Percentiles rank a stretch among this genome's conserved stretches.
Conservation (phyloP, 2,797 vertebrate genomes). For the Meriones psammophilus region DNA sequence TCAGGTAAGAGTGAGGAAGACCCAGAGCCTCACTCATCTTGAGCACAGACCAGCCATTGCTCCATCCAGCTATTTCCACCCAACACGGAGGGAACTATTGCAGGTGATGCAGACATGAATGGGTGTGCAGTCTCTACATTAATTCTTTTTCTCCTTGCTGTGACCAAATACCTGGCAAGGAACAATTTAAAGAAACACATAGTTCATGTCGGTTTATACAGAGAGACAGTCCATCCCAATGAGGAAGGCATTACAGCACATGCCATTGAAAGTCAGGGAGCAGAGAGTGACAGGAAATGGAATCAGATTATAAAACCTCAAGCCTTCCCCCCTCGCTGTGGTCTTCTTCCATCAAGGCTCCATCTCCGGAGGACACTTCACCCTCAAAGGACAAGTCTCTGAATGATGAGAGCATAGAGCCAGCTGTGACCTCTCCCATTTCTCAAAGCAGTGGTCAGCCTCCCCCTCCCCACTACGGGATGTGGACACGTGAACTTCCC, state of each 20-base stretch:
- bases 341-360: background rate
- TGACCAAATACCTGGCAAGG: background rate
- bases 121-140: background rate
- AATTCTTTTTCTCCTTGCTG: background rate
- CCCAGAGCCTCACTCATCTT: background rate
- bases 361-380: background rate
- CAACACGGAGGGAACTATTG: background rate
- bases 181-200: background rate
- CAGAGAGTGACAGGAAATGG: background rate
- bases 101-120: background rate
- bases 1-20: background rate
- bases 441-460: background rate
- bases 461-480: background rate
- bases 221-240: background rate
- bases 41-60: background rate
- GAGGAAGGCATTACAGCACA: background rate
- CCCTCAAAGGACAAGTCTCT: background rate
- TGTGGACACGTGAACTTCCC: too few relatives aligned
- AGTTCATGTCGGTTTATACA: background rate
- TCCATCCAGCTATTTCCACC: background rate
- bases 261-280: background rate
- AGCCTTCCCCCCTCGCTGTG: too few relatives aligned
- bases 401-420: background rate
- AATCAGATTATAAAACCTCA: background rate
- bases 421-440: background rate